These are phyloP conservation scores for Epizoanthus ramosus DNA, from an alignment of 92 coral and sea anemone genomes.

Conservation along the genomic window DNA sequence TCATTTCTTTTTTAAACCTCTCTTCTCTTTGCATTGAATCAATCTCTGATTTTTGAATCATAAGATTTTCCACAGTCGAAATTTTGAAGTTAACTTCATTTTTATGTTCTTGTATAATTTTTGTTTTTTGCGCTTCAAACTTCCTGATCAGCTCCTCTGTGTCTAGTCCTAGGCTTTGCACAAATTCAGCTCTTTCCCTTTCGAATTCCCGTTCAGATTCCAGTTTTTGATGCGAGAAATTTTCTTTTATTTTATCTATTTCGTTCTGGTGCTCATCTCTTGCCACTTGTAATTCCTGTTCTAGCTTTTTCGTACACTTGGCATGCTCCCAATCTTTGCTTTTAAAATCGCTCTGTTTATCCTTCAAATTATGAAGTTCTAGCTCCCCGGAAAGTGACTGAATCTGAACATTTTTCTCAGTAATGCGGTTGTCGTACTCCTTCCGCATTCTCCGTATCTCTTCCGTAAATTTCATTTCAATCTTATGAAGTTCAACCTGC, in stretches of 20 bases:
- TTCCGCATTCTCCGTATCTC: conserved; percentile 51
- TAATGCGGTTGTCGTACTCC: conserved; percentile 53
- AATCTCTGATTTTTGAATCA: conserved; percentile 54
- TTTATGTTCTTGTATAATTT: conserved; percentile 42
- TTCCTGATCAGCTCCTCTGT: conserved; percentile 39
- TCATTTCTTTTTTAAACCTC: conserved; percentile 60
- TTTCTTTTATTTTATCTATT: conserved; percentile 40
- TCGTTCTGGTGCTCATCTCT: conserved; percentile 47
- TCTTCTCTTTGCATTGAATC: conserved; percentile 59
- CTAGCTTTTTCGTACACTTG: conserved; percentile 23
- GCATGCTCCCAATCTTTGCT: conserved; percentile 26
- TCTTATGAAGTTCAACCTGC: not conserved
- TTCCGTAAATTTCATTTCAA: conserved; percentile 47
- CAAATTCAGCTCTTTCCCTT: conserved; percentile 73
- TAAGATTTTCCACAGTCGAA: conserved; percentile 62
- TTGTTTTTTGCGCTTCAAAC: conserved; percentile 51
- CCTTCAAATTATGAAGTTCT: conserved; percentile 37
- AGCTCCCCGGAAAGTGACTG: conserved; percentile 59
- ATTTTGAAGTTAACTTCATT: conserved; percentile 59
- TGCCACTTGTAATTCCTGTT: conserved; percentile 39
- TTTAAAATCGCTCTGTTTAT: conserved; percentile 28
- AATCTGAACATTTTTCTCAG: conserved; percentile 61
- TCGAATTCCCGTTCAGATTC: conserved; percentile 60
- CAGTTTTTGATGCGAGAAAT: conserved; percentile 52
- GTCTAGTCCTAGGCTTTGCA: conserved; percentile 51